Conservation (phyloP, 1,140 invertebrate genomes). For the Zaprionus ghesquierei region DNA sequence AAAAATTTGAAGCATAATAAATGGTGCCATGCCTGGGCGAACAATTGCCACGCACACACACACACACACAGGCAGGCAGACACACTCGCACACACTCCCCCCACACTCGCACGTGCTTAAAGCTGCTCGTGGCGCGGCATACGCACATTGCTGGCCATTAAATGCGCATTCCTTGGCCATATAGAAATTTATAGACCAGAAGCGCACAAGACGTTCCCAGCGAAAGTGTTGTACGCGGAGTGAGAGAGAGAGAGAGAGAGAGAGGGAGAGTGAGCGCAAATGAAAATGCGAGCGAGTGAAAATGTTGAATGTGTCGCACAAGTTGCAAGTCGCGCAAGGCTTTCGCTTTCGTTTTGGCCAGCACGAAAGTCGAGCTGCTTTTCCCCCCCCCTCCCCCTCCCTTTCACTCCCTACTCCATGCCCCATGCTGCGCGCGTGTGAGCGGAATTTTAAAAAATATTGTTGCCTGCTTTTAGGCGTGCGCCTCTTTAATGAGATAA, state of each 20-base stretch:
- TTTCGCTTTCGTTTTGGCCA: slow-evolving; percentile 38
- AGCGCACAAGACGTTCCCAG: slow-evolving; percentile 51
- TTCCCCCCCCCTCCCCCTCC: neutral
- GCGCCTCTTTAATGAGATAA: slow-evolving; percentile 76
- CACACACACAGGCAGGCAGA: neutral
- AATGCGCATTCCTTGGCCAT: slow-evolving; percentile 78
- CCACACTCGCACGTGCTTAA: slow-evolving; percentile 60
- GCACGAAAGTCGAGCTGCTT: slow-evolving; percentile 10
- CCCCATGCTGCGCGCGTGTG: slow-evolving; percentile 34
- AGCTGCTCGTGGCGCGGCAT: slow-evolving; percentile 26
- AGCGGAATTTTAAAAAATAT: slow-evolving; percentile 70
- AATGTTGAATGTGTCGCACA: slow-evolving; percentile 64
- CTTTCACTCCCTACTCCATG: neutral
- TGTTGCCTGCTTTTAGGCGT: slow-evolving; percentile 31
- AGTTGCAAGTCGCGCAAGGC: slow-evolving; percentile 42
- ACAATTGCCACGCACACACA: slow-evolving; percentile 29
- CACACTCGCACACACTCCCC: neutral
- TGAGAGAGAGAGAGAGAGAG: neutral
- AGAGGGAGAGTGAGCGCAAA: neutral
- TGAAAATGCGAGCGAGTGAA: slow-evolving; percentile 23
- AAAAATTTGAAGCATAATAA: slow-evolving; percentile 79
- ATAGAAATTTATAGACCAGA: slow-evolving; percentile 77
- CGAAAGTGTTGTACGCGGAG: slow-evolving; percentile 48
- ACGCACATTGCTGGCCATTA: slow-evolving; percentile 76
- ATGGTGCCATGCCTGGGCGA: slow-evolving; percentile 54